A percentile compares a stretch with the other conserved stretches of the same genome.
Conservation (phyloP, 1,140 invertebrate genomes). For the Aphidius gifuensis region DNA sequence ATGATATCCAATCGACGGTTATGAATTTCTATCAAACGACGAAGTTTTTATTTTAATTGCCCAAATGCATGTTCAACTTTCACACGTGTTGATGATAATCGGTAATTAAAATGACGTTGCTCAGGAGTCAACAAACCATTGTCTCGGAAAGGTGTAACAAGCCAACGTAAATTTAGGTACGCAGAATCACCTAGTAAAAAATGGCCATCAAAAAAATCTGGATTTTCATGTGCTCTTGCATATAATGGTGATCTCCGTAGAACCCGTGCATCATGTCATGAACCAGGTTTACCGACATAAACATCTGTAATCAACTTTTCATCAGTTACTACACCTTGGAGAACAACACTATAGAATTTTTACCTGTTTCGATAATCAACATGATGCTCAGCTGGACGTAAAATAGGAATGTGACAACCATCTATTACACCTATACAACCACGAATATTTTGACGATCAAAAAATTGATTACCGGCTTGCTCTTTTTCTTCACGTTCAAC, state of each 20-base stretch:
- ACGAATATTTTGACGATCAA: no score
- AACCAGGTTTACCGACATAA: no score
- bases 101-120: constrained; percentile 18
- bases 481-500: no score
- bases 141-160: constrained; percentile 20
- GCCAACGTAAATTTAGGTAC: constrained; percentile 17
- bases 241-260: not conserved
- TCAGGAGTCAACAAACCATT: constrained; percentile 13
- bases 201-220: not conserved
- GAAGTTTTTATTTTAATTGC: not conserved
- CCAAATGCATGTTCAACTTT: constrained; percentile 10
- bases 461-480: no score
- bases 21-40: no score
- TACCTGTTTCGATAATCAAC: not conserved
- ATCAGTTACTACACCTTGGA: not conserved
- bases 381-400: no score
- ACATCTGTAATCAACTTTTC: constrained; percentile 4
- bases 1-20: no score
- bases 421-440: no score
- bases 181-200: constrained; percentile 21
- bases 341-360: constrained; percentile 8
- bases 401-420: no score
- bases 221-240: not conserved
- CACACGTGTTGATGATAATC: constrained; percentile 14
- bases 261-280: constrained; percentile 5